Evolutionary conservation across 2,797 vertebrate genomes (phyloP), one percentile per base, ranked within the genome.

Genomic region (Melanogrammus aeglefinus): DNA sequence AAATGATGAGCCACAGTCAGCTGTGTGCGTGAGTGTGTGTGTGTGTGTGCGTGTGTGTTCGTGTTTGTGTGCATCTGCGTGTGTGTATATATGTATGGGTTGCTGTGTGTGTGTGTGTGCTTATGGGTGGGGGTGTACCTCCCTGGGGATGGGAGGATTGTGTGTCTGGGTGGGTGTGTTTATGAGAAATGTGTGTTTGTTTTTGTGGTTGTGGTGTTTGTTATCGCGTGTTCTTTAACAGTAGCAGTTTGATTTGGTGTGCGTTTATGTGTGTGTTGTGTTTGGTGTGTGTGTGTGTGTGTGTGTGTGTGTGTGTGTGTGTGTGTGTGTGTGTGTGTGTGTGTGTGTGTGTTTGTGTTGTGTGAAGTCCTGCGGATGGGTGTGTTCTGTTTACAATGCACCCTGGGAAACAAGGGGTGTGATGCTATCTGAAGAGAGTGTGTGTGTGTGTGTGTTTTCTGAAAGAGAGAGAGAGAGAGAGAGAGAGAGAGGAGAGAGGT

Each of bases 321-420:
- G 41, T 21, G 73, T 18, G 73, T 75, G 74, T 75, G n/a, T 47
- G n/a, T 75, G 41, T 47, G 41, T 47, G 41, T 12, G 41, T 47
- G 41, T 47, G 41, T 47, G 41, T 47, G 41, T 47, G 41, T 16
- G 41, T 47, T 12, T 21, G 41, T 47, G 1, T 16, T 47, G 66
- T 82, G 77, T 80, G 89, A 89, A 84, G 88, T 79, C 31, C 78
- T 88, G 87, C 85, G 84, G 87, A 89, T 79, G 88, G 88, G 89
- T 41, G 89, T 91, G 88, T 91, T 83, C 87, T 86, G 84, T 91
- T 88, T 88, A 88, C 87, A 88, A 86, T 83, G 82, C 87, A 88
- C 78, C 83, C 76, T 91, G 89, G 89, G 89, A 91, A 88, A 87
- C 81, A 80, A 84, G 80, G 84, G 89, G 82, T 24, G 89, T 87